These are phyloP conservation scores for Patiria miniata DNA, from an alignment of 35 echinoderm and acorn worm genomes.

Conservation along the genomic window DNA sequence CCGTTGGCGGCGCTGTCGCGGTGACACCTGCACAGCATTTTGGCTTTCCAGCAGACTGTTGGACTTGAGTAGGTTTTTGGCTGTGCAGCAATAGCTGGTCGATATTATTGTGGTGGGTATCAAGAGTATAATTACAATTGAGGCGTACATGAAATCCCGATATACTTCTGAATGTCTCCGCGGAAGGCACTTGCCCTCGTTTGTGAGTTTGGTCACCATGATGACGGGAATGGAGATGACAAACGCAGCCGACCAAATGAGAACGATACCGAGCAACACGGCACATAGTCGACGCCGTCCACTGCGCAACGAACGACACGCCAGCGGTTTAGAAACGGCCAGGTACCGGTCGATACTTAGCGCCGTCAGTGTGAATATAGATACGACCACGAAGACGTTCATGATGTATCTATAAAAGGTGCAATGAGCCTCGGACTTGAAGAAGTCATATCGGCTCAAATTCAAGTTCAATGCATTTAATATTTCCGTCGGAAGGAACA, in stretches of 20 bases:
- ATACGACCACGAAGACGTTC: background rate
- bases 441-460: background rate
- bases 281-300: background rate
- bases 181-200: background rate
- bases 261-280: background rate
- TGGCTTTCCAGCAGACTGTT: background rate
- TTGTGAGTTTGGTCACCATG: background rate
- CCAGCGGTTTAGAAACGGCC: background rate
- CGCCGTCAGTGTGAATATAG: slow-evolving; percentile 23
- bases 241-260: slow-evolving; percentile 13
- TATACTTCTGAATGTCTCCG: background rate
- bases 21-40: background rate
- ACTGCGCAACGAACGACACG: background rate
- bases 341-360: slow-evolving; percentile 28
- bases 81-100: slow-evolving; percentile 13
- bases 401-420: background rate
- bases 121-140: background rate
- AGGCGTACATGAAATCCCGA: background rate
- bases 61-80: background rate
- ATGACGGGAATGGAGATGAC: background rate
- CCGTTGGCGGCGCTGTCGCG: slow-evolving; percentile 4
- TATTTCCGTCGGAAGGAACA: background rate
- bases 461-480: background rate
- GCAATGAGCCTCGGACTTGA: background rate
- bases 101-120: background rate